Evolutionary conservation across 2,888 invertebrate species (phyloP).

Genomic region (Cyrtodaria siliqua): DNA sequence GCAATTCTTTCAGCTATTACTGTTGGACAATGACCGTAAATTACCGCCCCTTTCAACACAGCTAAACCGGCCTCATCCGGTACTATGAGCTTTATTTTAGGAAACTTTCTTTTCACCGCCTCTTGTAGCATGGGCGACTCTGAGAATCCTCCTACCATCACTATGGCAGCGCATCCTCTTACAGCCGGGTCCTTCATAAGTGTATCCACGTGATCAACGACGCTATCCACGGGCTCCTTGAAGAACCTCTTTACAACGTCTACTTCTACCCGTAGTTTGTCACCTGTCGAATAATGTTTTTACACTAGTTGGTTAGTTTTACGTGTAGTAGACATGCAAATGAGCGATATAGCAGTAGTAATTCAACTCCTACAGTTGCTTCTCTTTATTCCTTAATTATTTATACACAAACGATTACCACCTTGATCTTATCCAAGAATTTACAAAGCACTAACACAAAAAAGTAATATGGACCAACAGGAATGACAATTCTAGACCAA

Average conservation of each 20-base stretch:
- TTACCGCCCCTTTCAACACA: constrained; percentile 68
- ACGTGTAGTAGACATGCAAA: not conserved
- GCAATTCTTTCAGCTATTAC: constrained; percentile 50
- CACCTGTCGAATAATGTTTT: constrained; percentile 30
- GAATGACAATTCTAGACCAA: too few relatives aligned
- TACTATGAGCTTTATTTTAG: constrained; percentile 48
- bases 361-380: too few relatives aligned
- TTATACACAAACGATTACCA: too few relatives aligned
- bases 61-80: constrained; percentile 62
- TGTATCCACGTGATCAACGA: constrained; percentile 41
- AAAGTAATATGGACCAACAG: too few relatives aligned
- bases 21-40: constrained; percentile 57
- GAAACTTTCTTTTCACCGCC: constrained; percentile 38
- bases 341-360: not conserved
- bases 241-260: constrained; percentile 52
- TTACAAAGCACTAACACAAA: too few relatives aligned
- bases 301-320: constrained; percentile 11
- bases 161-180: constrained; percentile 35
- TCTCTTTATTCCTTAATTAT: too few relatives aligned
- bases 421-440: too few relatives aligned
- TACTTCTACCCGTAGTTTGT: constrained; percentile 59
- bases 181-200: constrained; percentile 44
- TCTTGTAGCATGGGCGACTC: constrained; percentile 58
- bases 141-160: constrained; percentile 68
- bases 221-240: constrained; percentile 33